Conservation (phyloP, 2,113 vertebrate species). For the Perca fluviatilis region DNA sequence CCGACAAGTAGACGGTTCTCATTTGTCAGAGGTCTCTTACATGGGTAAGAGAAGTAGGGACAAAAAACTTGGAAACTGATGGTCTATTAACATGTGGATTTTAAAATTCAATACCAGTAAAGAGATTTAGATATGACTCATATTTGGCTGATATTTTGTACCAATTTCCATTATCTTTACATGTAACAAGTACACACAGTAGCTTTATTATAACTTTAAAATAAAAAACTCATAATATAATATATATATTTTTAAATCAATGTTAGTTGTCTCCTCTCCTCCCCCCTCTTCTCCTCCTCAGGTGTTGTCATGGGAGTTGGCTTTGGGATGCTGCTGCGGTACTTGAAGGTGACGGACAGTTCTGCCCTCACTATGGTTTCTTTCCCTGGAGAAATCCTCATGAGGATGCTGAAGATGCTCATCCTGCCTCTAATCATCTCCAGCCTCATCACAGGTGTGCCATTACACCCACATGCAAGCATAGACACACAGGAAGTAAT, state of each 20-base stretch:
- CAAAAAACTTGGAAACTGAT: background rate
- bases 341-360: slow-evolving; percentile 77
- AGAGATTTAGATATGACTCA: background rate
- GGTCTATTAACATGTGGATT: background rate
- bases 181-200: background rate
- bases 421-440: slow-evolving; percentile 90
- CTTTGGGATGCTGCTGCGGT: slow-evolving; percentile 84
- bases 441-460: slow-evolving; percentile 88
- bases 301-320: slow-evolving; percentile 85
- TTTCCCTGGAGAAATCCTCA: slow-evolving; percentile 89
- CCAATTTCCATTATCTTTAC: background rate
- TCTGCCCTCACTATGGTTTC: slow-evolving; percentile 83
- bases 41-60: background rate
- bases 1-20: slow-evolving; percentile 40
- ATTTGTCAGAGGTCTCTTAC: slow-evolving; percentile 50
- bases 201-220: background rate
- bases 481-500: background rate
- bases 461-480: background rate
- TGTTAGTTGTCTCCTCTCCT: background rate
- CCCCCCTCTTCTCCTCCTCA: slow-evolving; percentile 42
- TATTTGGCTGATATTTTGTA: slow-evolving; percentile 12
- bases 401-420: slow-evolving; percentile 92
- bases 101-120: background rate
- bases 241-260: background rate
- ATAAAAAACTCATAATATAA: no score